These are phyloP conservation scores for Saxidomus purpurata DNA, from an alignment of 1,140 invertebrate species.

Conservation along the genomic window DNA sequence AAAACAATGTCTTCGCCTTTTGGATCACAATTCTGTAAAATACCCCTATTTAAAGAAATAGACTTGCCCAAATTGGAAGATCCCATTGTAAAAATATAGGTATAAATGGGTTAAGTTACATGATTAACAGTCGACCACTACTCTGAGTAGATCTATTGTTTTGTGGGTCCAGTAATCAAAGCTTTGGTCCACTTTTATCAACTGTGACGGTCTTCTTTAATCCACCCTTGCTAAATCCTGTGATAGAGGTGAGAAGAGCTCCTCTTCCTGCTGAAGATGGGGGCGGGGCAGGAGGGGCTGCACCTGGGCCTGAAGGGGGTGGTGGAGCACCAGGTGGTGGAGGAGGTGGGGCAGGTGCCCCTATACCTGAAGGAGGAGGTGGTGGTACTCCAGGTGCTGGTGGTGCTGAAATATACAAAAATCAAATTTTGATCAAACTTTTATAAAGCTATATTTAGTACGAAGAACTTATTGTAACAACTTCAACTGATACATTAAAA, in stretches of 20 bases:
- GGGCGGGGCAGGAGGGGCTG: conserved; percentile 61
- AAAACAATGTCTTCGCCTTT: no score
- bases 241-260: conserved; percentile 83
- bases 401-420: conserved; percentile 65
- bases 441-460: no score
- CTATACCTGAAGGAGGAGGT: conserved; percentile 30
- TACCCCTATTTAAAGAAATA: no score
- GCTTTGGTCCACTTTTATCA: conserved; percentile 83
- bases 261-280: conserved; percentile 71
- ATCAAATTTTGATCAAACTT: no score
- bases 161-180: conserved; percentile 75
- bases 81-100: no score
- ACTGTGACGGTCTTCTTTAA: conserved; percentile 82
- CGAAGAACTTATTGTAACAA: no score
- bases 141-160: no score
- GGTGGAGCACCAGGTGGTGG: conserved; percentile 49
- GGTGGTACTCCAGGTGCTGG: conserved; percentile 64
- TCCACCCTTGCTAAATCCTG: conserved; percentile 80
- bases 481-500: no score
- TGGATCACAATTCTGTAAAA: no score
- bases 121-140: no score
- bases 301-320: neutral
- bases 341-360: conserved; percentile 71
- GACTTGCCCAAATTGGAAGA: no score
- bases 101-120: no score